phyloP scores from a whole-genome alignment of 2,797 vertebrate species.

The Halcyon chelicuti region DNA sequence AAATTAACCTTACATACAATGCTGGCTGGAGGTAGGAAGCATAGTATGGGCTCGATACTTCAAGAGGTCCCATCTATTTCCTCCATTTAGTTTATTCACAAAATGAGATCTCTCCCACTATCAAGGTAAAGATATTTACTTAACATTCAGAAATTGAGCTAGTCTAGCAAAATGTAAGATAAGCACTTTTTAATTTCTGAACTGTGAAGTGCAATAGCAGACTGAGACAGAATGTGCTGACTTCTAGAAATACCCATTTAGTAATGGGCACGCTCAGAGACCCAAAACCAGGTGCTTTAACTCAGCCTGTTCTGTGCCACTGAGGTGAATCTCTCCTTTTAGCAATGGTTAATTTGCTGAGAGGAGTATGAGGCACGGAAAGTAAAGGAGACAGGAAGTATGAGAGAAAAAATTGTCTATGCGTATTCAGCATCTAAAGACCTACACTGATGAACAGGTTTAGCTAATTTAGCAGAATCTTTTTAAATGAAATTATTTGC shows the following conservation, averaged over 20 bases:
- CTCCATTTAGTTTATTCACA: background rate
- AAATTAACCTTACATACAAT: background rate
- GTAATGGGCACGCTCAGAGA: background rate
- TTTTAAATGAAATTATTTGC: background rate
- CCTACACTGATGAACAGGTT: background rate
- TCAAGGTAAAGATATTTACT: background rate
- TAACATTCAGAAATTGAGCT: background rate
- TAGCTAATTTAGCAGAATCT: background rate
- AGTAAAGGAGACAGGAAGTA: background rate
- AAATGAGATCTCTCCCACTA: background rate
- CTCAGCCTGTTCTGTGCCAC: background rate
- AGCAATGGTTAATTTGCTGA: background rate
- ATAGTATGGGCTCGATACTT: background rate
- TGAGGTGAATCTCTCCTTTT: slow-evolving; percentile 4
- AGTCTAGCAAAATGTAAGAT: background rate
- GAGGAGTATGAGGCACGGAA: background rate
- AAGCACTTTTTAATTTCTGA: slow-evolving; percentile 1
- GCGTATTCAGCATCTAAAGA: background rate
- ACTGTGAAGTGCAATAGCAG: background rate
- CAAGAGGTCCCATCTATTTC: background rate
- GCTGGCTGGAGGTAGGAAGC: background rate
- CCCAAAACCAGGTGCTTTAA: background rate
- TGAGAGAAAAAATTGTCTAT: background rate
- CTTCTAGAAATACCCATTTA: background rate
- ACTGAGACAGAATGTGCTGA: background rate